These are phyloP conservation scores for Epicampocera succincta DNA, from an alignment of 2,888 invertebrate genomes.

Conservation along the genomic window DNA sequence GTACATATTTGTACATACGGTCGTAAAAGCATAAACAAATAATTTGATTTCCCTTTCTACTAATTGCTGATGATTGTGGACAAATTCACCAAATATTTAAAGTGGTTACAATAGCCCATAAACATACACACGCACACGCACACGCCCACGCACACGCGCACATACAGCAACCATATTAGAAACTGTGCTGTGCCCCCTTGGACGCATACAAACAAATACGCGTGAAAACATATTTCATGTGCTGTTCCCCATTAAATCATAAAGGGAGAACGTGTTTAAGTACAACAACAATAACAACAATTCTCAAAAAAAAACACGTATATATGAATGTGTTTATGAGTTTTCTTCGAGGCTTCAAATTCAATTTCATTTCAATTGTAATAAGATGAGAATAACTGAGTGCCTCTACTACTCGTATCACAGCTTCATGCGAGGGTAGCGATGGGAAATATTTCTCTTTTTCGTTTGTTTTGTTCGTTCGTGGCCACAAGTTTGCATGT, in stretches of 20 bases:
- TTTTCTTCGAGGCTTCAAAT: slow-evolving; percentile 32
- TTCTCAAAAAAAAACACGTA: too few relatives aligned
- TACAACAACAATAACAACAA: slow-evolving; percentile 21
- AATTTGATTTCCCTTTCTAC: slow-evolving; percentile 22
- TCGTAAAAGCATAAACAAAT: slow-evolving; percentile 33
- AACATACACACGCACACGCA: neutral
- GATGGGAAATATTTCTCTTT: neutral
- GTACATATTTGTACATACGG: neutral
- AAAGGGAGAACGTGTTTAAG: neutral
- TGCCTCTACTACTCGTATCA: neutral
- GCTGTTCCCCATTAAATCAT: neutral
- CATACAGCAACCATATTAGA: too few relatives aligned
- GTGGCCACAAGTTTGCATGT: too few relatives aligned
- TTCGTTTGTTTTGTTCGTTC: too few relatives aligned
- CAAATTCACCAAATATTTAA: slow-evolving; percentile 29
- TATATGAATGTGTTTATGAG: slow-evolving; percentile 16
- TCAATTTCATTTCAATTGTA: slow-evolving; percentile 12
- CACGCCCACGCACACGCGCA: neutral
- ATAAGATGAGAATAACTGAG: neutral
- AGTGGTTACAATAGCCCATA: slow-evolving; percentile 14
- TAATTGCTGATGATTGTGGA: slow-evolving; percentile 40
- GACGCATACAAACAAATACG: too few relatives aligned
- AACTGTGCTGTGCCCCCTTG: too few relatives aligned
- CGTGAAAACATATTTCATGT: too few relatives aligned
- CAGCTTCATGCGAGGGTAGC: neutral